Evolutionary conservation across 2,113 vertebrate genomes (phyloP).

Genomic region (Cepphus grylle): DNA sequence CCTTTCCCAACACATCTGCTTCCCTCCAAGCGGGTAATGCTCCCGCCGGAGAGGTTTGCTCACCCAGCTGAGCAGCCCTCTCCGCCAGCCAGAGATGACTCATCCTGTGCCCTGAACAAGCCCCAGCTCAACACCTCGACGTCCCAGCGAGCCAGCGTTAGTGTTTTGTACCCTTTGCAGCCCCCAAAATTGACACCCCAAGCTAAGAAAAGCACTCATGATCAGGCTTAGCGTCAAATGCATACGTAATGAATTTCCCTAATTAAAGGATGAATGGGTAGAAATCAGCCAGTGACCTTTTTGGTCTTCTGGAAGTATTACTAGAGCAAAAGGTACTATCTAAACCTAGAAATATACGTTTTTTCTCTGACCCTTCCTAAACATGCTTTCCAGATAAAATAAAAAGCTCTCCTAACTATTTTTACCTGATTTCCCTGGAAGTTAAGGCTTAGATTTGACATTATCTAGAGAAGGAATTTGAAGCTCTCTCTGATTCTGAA

Average conservation of each 20-base stretch:
- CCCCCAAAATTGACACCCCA: background rate
- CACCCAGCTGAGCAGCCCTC: background rate
- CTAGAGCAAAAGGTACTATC: background rate
- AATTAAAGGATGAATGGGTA: background rate
- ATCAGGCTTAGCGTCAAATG: background rate
- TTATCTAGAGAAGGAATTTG: background rate
- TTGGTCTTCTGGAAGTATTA: background rate
- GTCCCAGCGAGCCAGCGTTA: rapidly evolving
- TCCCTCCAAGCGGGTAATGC: rapidly evolving
- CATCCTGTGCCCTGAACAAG: background rate
- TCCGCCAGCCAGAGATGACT: background rate
- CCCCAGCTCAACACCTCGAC: background rate
- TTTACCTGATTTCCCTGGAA: background rate
- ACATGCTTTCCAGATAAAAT: background rate
- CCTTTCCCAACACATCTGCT: background rate
- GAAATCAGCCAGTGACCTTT: background rate
- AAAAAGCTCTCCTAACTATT: background rate
- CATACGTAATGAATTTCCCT: background rate
- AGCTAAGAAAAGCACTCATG: background rate
- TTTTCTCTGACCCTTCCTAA: background rate
- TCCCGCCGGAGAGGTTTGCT: background rate
- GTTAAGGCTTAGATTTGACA: background rate
- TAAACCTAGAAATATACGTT: background rate
- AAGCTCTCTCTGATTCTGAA: background rate
- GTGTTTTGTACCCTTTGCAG: background rate